Evolutionary conservation across 2,797 vertebrate genomes (phyloP).

Genomic region (Numenius phaeopus): DNA sequence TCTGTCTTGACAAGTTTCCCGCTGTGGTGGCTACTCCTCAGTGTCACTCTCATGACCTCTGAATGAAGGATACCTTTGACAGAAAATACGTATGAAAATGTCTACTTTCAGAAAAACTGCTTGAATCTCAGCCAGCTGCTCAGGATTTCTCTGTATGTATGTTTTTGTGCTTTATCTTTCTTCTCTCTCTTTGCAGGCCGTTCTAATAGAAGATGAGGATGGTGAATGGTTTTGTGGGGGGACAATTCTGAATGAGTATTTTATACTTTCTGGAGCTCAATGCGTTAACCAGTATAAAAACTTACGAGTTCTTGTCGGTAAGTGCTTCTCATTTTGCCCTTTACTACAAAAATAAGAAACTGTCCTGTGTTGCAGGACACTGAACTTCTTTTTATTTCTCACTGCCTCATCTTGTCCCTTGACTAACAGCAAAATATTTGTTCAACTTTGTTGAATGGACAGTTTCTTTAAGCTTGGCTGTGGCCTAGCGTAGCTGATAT

Average conservation of each 20-base stretch:
- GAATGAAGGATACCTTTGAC: not conserved
- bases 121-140: not conserved
- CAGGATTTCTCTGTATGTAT: not conserved
- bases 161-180: not conserved
- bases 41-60: not conserved
- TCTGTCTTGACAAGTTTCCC: not conserved
- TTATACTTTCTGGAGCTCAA: not conserved
- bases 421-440: not conserved
- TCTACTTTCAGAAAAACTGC: not conserved
- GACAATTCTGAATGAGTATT: not conserved
- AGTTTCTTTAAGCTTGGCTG: not conserved
- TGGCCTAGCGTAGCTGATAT: not conserved
- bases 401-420: not conserved
- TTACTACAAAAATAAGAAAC: not conserved
- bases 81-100: not conserved
- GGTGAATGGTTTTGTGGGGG: not conserved
- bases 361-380: not conserved
- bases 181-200: not conserved
- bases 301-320: not conserved
- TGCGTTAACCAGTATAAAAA: fast-evolving
- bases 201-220: not conserved
- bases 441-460: not conserved
- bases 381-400: not conserved
- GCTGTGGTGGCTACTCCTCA: not conserved
- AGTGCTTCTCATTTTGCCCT: not conserved